Conservation (phyloP, 2,797 vertebrate genomes). For the Graptemys geographica region DNA sequence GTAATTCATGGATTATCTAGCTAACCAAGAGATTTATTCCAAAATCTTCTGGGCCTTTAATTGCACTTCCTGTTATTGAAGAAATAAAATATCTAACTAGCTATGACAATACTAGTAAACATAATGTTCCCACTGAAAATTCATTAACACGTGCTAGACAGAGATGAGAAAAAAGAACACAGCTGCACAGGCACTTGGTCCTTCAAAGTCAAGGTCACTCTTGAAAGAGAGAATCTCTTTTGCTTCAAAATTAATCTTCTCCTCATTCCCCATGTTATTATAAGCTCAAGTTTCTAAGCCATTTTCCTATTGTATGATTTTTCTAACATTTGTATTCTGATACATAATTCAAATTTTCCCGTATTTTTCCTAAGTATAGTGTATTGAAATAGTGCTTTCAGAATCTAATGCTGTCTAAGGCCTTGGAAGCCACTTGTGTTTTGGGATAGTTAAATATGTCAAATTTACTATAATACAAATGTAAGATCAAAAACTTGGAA, state of each 20-base stretch:
- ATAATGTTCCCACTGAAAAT: not conserved
- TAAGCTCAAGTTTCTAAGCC: not conserved
- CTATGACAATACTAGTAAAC: not conserved
- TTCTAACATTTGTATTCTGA: not conserved
- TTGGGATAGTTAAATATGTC: not conserved
- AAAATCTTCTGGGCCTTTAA: not conserved
- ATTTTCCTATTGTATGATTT: not conserved
- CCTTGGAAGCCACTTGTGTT: not conserved
- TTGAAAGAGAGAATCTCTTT: not conserved
- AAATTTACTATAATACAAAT: not conserved
- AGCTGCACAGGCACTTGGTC: not conserved
- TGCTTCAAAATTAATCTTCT: not conserved
- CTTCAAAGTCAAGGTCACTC: not conserved
- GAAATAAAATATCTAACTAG: not conserved
- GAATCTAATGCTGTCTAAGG: not conserved
- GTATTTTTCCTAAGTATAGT: not conserved
- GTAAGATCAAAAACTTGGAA: not conserved
- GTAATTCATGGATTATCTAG: not conserved
- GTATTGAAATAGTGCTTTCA: not conserved
- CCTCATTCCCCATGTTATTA: not conserved
- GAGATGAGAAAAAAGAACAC: rapidly evolving
- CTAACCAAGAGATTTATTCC: not conserved
- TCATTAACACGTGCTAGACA: not conserved
- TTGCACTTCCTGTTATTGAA: not conserved
- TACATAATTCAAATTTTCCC: rapidly evolving